Conservation (phyloP, 2,797 vertebrate species). For the Moxostoma hubbsi region DNA sequence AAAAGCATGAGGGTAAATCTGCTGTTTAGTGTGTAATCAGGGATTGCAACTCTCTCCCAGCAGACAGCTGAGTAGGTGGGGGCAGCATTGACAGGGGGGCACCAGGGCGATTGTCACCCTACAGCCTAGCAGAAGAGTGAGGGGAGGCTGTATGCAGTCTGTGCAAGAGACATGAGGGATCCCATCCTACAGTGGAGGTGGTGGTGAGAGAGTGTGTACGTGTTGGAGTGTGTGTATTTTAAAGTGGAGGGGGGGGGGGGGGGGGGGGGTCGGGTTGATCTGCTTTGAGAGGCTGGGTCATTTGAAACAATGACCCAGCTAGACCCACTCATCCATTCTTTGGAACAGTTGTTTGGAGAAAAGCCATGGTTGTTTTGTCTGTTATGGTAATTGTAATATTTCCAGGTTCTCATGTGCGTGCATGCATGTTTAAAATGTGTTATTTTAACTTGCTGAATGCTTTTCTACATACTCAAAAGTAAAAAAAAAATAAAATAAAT, state of each 20-base stretch:
- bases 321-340: constrained; percentile 53
- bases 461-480: too few relatives aligned
- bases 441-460: too few relatives aligned
- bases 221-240: constrained; percentile 32
- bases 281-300: constrained; percentile 53
- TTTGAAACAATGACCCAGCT: constrained; percentile 56
- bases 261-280: constrained; percentile 41
- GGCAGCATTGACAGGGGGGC: neutral
- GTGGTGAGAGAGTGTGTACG: constrained; percentile 24
- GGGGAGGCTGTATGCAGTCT: constrained; percentile 23
- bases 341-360: constrained; percentile 54
- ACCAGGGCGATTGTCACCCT: constrained; percentile 55
- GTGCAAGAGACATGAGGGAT: constrained; percentile 45
- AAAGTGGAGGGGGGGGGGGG: neutral
- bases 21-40: constrained; percentile 1
- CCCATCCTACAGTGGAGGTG: constrained; percentile 26
- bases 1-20: constrained; percentile 36
- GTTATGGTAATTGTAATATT: constrained; percentile 27
- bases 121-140: constrained; percentile 35
- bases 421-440: neutral
- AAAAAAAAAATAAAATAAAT: too few relatives aligned
- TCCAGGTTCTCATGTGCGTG: constrained; percentile 13
- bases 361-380: constrained; percentile 37
- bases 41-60: constrained; percentile 35
- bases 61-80: constrained; percentile 36